A percentile compares a stretch with the other conserved stretches of the same genome.
Conservation (phyloP, 2,113 vertebrate species). For the Delphinus delphis region DNA sequence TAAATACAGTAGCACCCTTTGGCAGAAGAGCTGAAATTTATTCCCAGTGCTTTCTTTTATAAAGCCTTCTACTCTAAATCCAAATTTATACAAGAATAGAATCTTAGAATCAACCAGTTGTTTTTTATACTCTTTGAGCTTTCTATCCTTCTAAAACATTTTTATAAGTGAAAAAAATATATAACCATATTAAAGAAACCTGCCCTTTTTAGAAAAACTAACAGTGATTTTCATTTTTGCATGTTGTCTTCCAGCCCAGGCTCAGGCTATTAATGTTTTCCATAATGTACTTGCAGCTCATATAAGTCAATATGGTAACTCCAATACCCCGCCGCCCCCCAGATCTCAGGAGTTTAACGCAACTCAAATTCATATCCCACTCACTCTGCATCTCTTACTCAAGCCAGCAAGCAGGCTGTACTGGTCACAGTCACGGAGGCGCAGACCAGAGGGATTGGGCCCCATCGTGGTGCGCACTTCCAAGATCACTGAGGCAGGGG, state of each 20-base stretch:
- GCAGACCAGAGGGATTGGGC: accelerated
- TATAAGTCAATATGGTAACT: not conserved
- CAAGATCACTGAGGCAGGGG: not conserved
- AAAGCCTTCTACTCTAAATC: not conserved
- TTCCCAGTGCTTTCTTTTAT: not conserved
- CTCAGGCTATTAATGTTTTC: not conserved
- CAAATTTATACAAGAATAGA: not conserved
- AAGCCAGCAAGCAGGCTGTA: constrained; percentile 1
- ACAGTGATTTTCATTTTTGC: not conserved
- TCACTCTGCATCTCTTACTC: not conserved
- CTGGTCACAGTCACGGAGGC: not conserved
- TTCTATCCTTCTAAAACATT: not conserved
- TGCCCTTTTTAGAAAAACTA: not conserved
- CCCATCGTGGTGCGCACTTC: not conserved
- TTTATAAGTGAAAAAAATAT: not conserved
- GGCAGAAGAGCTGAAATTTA: not conserved
- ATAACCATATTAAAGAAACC: not conserved
- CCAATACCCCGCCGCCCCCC: not conserved
- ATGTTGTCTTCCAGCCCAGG: not conserved
- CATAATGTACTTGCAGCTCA: not conserved
- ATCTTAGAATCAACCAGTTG: not conserved
- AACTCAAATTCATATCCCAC: not conserved
- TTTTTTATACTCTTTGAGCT: not conserved
- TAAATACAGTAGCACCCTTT: not conserved
- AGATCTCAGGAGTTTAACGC: not conserved